Evolutionary conservation across 2,113 vertebrate genomes (phyloP).

Genomic region (Phasianus colchicus): DNA sequence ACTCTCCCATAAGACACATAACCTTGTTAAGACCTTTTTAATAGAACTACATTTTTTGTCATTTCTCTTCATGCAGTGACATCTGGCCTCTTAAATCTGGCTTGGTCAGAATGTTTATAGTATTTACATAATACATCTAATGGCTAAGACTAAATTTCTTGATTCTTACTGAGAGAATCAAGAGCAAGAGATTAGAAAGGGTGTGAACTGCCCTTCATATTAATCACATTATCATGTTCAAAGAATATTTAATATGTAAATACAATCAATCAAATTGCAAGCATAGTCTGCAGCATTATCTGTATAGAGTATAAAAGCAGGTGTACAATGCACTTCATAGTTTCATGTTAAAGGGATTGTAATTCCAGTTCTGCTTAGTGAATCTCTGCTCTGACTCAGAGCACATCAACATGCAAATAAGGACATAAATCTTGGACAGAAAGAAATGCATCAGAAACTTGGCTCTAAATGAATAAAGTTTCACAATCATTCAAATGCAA

Average conservation of each 20-base stretch:
- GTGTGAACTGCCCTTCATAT: not conserved
- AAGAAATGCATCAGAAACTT: not conserved
- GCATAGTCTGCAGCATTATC: not conserved
- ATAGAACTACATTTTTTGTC: not conserved
- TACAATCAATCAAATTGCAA: not conserved
- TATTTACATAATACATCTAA: slow-evolving; percentile 28
- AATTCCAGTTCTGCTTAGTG: slow-evolving; percentile 22
- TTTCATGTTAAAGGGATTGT: slow-evolving; percentile 21
- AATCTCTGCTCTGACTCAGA: slow-evolving; percentile 1
- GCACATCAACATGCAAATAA: slow-evolving; percentile 38
- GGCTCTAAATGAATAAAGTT: slow-evolving; percentile 31
- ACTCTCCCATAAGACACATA: not conserved
- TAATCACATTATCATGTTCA: not conserved
- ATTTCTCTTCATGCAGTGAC: slow-evolving; percentile 23
- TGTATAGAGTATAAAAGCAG: not conserved
- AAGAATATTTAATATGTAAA: slow-evolving; percentile 12
- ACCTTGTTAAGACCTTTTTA: slow-evolving; percentile 5
- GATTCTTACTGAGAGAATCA: slow-evolving; percentile 11
- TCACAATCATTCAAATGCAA: not conserved
- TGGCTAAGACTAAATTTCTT: slow-evolving; percentile 3
- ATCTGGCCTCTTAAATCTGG: slow-evolving; percentile 3
- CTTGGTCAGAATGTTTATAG: slow-evolving; percentile 41
- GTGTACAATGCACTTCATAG: not conserved
- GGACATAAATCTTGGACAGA: slow-evolving; percentile 29
- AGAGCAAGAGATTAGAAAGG: not conserved